Percentiles rank a stretch among this genome's conserved stretches.
Evolutionary conservation across 1,140 invertebrate genomes (phyloP).

Genomic region (Eufriesea mexicana): DNA sequence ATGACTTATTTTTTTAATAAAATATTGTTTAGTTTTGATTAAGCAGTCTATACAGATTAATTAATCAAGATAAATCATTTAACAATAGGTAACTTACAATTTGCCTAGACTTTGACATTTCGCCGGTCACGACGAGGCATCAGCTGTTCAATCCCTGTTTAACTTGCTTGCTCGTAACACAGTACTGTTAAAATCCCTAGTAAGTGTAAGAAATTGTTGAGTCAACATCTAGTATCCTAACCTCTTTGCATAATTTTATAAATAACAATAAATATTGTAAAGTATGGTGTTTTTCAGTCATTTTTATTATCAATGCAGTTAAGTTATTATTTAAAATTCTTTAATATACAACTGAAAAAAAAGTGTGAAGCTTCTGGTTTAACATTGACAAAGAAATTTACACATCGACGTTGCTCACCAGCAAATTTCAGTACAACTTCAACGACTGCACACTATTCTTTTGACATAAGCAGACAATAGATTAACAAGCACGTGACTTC

Average conservation of each 20-base stretch:
- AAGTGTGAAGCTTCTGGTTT: too few species aligned
- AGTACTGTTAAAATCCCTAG: constrained; percentile 74
- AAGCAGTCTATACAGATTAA: not conserved
- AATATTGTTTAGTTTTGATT: not conserved
- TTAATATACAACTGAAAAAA: too few species aligned
- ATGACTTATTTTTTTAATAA: not conserved
- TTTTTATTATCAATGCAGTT: not conserved
- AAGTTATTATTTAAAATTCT: not conserved
- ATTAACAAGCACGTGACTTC: not conserved
- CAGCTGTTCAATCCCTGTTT: constrained; percentile 79
- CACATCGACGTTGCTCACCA: constrained; percentile 4
- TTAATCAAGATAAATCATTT: not conserved
- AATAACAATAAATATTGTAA: constrained; percentile 5
- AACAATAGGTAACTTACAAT: constrained; percentile 76
- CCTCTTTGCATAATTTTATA: constrained; percentile 56
- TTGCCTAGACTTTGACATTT: constrained; percentile 82
- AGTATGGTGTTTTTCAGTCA: not conserved
- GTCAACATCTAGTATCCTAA: constrained; percentile 74
- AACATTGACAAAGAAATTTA: not conserved
- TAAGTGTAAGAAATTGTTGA: constrained; percentile 74
- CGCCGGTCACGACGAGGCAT: constrained; percentile 79
- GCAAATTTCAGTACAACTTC: constrained; percentile 22
- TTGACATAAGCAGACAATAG: not conserved
- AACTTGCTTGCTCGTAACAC: constrained; percentile 62
- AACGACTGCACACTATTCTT: not conserved